A percentile compares a stretch with the other conserved stretches of the same genome.
phyloP scores from a whole-genome alignment of 2,797 vertebrate genomes.

The Danio choprae region DNA sequence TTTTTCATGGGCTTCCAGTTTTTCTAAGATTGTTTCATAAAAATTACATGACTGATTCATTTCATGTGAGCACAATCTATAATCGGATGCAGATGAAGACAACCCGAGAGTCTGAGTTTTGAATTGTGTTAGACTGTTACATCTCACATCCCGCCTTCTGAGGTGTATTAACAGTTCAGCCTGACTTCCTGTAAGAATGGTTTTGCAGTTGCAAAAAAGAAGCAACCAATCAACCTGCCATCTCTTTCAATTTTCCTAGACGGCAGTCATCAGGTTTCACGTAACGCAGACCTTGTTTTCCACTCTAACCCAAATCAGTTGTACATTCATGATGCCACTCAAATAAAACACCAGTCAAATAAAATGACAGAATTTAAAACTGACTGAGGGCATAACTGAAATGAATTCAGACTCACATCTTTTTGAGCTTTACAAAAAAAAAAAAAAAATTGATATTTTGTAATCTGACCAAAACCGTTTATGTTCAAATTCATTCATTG shows the following conservation, averaged over 20 bases:
- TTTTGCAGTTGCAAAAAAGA: slow-evolving; percentile 24
- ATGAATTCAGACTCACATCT: background rate
- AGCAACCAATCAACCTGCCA: slow-evolving; percentile 37
- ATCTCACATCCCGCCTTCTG: slow-evolving; percentile 32
- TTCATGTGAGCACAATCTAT: slow-evolving; percentile 76
- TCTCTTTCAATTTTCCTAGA: slow-evolving; percentile 30
- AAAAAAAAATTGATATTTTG: slow-evolving; percentile 6
- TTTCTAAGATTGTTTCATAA: slow-evolving; percentile 82
- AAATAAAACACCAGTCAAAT: background rate
- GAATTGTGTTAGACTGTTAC: slow-evolving; percentile 46
- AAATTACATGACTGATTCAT: slow-evolving; percentile 80
- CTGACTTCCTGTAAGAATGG: slow-evolving; percentile 23
- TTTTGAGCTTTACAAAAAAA: background rate
- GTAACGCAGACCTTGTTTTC: background rate
- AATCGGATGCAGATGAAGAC: slow-evolving; percentile 61
- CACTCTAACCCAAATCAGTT: slow-evolving; percentile 4
- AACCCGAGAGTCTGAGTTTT: slow-evolving; percentile 46
- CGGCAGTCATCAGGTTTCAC: slow-evolving; percentile 27
- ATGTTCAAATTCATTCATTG: slow-evolving; percentile 24
- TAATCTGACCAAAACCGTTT: slow-evolving; percentile 28
- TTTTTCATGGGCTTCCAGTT: slow-evolving; percentile 84
- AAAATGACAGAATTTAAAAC: background rate
- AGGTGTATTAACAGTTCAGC: slow-evolving; percentile 41
- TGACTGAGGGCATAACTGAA: background rate
- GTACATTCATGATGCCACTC: background rate